Evolutionary conservation across 2,113 vertebrate species (phyloP).

Genomic region (Forbesichthys agassizii): DNA sequence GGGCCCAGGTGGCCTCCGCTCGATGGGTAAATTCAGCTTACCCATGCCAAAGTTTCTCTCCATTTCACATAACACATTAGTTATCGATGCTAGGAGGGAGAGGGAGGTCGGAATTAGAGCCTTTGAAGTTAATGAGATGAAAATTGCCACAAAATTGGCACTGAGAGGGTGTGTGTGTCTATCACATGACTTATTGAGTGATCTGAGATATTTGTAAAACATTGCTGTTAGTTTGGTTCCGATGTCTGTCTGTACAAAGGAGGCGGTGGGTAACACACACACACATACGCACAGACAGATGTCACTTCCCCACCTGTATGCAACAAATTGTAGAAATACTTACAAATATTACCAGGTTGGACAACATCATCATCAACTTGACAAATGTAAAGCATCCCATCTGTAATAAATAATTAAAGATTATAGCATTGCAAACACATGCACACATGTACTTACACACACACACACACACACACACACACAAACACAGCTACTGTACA

Average conservation of each 20-base stretch:
- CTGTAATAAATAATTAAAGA: conserved; percentile 55
- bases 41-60: conserved; percentile 36
- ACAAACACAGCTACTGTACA: conserved; percentile 5
- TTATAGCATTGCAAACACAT: neutral
- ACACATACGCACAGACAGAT: neutral
- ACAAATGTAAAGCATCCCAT: conserved; percentile 86
- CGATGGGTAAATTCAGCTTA: conserved; percentile 29
- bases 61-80: conserved; percentile 46
- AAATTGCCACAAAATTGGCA: conserved; percentile 37
- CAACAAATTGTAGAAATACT: conserved; percentile 70
- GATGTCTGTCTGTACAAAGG: no score
- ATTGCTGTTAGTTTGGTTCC: no score
- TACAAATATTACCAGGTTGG: conserved; percentile 89
- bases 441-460: neutral
- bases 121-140: conserved; percentile 64
- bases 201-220: no score
- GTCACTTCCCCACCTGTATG: neutral
- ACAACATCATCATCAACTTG: conserved; percentile 86
- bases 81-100: conserved; percentile 38
- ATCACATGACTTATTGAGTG: no score
- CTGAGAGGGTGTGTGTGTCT: conserved; percentile 24
- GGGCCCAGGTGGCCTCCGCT: conserved; percentile 12
- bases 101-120: conserved; percentile 44
- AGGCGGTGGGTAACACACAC: neutral
- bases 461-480: conserved; percentile 4